phyloP scores from a whole-genome alignment of 2,888 invertebrate species.

The Eumerus sabulonum region DNA sequence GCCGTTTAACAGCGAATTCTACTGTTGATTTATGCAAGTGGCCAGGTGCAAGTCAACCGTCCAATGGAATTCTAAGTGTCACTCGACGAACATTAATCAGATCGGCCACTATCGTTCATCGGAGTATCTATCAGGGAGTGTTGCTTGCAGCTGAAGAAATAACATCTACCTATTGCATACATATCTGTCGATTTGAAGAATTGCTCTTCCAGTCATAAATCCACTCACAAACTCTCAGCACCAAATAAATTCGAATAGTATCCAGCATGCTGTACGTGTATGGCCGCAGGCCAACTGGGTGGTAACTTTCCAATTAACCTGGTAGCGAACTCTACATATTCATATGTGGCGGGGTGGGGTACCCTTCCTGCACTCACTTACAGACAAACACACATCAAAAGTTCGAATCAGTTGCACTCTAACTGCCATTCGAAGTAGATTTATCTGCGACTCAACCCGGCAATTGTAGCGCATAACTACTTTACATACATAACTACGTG shows the following conservation, averaged over 20 bases:
- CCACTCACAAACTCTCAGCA: slow-evolving; percentile 7
- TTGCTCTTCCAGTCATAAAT: slow-evolving; percentile 6
- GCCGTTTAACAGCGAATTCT: no score
- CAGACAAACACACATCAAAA: slow-evolving; percentile 7
- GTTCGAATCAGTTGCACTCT: slow-evolving; percentile 47
- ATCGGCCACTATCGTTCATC: not conserved
- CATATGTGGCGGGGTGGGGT: no score
- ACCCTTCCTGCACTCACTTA: not conserved
- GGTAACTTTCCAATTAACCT: slow-evolving; percentile 56
- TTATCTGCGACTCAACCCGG: slow-evolving; percentile 2
- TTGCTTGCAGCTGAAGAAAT: not conserved
- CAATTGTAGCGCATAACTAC: not conserved
- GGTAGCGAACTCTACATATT: slow-evolving; percentile 11
- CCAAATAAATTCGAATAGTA: slow-evolving; percentile 44
- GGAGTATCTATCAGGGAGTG: slow-evolving; percentile 16
- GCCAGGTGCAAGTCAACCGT: slow-evolving; percentile 46
- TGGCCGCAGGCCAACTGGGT: slow-evolving; percentile 34
- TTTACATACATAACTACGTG: not conserved
- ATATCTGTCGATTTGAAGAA: not conserved
- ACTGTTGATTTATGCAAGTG: slow-evolving; percentile 62
- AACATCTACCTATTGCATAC: no score
- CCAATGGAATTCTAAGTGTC: slow-evolving; percentile 49
- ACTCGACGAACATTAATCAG: slow-evolving; percentile 41
- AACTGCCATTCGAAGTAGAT: slow-evolving; percentile 33
- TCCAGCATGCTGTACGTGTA: not conserved